Evolutionary conservation across 2,888 invertebrate genomes (phyloP).

Genomic region (Pristionchus arcanus): DNA sequence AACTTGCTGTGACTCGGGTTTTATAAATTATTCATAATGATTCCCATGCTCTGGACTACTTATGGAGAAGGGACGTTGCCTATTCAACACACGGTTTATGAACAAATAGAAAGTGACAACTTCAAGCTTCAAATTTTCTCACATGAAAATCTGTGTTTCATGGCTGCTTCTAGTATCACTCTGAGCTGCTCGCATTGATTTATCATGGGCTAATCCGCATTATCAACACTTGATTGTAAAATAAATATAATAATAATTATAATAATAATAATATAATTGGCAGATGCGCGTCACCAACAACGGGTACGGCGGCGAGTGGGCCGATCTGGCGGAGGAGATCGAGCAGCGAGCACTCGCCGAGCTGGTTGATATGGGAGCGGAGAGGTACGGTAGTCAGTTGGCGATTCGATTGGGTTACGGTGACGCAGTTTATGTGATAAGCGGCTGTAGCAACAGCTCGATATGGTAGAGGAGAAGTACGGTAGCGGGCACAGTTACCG

Average conservation of each 20-base stretch:
- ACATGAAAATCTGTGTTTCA: too few relatives aligned
- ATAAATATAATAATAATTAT: background rate
- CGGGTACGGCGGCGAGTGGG: slow-evolving; percentile 59
- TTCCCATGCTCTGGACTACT: too few relatives aligned
- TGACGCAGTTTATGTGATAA: background rate
- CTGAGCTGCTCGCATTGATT: too few relatives aligned
- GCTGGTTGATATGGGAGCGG: slow-evolving; percentile 7
- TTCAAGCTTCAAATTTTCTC: too few relatives aligned
- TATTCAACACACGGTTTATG: background rate
- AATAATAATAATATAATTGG: background rate
- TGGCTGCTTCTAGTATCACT: too few relatives aligned
- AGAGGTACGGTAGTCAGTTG: slow-evolving; percentile 8
- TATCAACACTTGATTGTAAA: background rate
- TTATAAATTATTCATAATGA: too few relatives aligned
- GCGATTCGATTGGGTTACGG: background rate
- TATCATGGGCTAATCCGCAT: too few relatives aligned
- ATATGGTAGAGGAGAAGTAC: too few relatives aligned
- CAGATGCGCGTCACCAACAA: slow-evolving; percentile 56
- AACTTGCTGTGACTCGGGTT: too few relatives aligned
- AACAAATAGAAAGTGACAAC: background rate
- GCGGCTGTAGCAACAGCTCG: too few relatives aligned
- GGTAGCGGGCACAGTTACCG: too few relatives aligned
- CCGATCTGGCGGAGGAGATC: slow-evolving; percentile 43
- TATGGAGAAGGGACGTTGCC: too few relatives aligned
- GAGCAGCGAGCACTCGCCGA: background rate